Base-by-base conservation (phyloP, 2,113 vertebrate species). In the Spermophilus dauricus region DNA sequence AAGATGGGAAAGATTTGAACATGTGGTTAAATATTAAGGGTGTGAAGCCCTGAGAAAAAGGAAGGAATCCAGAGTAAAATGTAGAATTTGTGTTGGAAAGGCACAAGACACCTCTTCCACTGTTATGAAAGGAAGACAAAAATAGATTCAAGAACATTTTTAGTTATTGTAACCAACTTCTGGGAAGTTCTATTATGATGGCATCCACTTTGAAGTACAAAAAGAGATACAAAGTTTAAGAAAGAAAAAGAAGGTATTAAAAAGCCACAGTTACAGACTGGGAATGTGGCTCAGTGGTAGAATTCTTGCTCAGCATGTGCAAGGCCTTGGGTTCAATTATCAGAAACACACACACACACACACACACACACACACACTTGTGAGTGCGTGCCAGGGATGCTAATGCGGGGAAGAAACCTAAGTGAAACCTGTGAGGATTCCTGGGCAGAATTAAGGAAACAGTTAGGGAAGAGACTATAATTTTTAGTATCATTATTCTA, bases 231-330 rank as follows among this genome's bases (percentile, higher is more conserved):
- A 22, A 65, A 34, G 42, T n/a, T 56, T 77, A 70, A 93, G 69
- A n/a, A 89, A 93, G 39, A 69, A 51, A 93, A 53, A 83, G 18
- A 70, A 48, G 88, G 30, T 65, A 87, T 82, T 75, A 69, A 37
- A 76, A 32, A 61, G 39, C 1, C 20, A 77, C 18, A 18, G 67
- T 37, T 92, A 18, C 2, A 3, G 58, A 24, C 58, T 26, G 58
- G 58, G 20, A 58, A 58, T 58, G 20, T 58, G 20, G 56, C 56
- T 58, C 61, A 63, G 61, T 63, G 58, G 61, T 63, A 28, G 61
- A 26, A 28, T 10, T 1, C 58, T 63, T 26, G 61, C 26, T 18
- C 26, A 28, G 61, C 61, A 63, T 63, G 24, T 63, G 24, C 24
- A 28, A 63, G 61, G 56, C 56, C 56, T 20, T 58, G 56, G 56